A percentile compares a stretch with the other conserved stretches of the same genome.
These are phyloP conservation scores for Tetanocera ferruginea DNA, from an alignment of 2,888 invertebrate species.

Conservation along the genomic window DNA sequence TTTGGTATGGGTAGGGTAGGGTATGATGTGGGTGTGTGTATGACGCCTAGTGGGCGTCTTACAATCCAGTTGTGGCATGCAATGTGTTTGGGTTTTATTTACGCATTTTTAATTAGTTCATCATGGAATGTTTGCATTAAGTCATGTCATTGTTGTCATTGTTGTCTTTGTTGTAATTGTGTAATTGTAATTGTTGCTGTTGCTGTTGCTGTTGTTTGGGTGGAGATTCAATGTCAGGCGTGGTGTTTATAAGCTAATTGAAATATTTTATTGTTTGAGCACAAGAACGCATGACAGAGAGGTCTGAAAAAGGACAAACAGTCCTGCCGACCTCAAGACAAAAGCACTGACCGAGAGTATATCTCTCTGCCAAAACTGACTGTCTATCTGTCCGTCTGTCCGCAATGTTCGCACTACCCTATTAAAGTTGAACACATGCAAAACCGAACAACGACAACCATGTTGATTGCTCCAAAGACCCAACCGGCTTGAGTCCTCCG, in stretches of 20 bases:
- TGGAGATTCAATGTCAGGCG: constrained; percentile 24
- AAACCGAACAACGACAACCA: not conserved
- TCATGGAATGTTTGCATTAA: constrained; percentile 21
- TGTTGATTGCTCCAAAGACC: constrained; percentile 24
- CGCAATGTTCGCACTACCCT: not conserved
- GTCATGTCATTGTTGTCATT: constrained; percentile 5
- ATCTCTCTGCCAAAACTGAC: too few species aligned
- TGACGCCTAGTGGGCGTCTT: not conserved
- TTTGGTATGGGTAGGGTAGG: not conserved
- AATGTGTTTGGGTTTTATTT: constrained; percentile 3
- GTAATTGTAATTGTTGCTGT: not conserved
- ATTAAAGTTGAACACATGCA: too few species aligned
- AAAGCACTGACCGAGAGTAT: too few species aligned
- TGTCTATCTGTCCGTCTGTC: too few species aligned
- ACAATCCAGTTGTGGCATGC: not conserved
- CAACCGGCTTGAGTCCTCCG: not conserved
- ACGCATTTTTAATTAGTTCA: constrained; percentile 28
- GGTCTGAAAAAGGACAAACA: not conserved
- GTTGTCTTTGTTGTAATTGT: not conserved
- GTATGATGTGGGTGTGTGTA: not conserved
- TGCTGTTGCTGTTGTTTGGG: not conserved
- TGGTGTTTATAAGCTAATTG: constrained; percentile 29
- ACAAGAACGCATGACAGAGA: not conserved
- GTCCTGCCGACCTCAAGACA: not conserved
- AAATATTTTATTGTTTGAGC: constrained; percentile 4